A percentile compares a stretch with the other conserved stretches of the same genome.
Evolutionary conservation across 2,113 vertebrate species (phyloP).

Genomic region (Cyprinodon tularosa): DNA sequence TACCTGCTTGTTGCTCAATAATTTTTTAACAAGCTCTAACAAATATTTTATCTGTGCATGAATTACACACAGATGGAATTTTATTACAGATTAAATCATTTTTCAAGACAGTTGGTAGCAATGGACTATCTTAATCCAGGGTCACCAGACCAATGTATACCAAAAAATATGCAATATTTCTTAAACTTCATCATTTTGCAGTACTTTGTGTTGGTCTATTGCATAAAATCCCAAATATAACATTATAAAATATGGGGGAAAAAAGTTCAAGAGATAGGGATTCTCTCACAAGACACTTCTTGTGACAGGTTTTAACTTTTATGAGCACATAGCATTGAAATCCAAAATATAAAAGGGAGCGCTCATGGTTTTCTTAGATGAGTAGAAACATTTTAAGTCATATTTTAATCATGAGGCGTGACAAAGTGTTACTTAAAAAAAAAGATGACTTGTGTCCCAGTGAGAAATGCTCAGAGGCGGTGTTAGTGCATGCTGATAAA

Average conservation of each 20-base stretch:
- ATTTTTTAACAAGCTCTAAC: not conserved
- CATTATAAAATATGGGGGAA: not conserved
- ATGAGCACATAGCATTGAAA: not conserved
- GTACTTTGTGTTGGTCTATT: not conserved
- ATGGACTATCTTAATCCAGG: not conserved
- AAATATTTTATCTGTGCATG: too few relatives aligned
- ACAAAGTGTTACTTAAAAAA: constrained; percentile 35
- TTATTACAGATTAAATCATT: too few relatives aligned
- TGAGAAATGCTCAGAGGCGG: constrained; percentile 48
- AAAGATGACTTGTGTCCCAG: constrained; percentile 47
- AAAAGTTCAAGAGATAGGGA: not conserved
- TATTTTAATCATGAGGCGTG: constrained; percentile 60
- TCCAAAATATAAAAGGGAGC: not conserved
- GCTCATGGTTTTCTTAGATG: constrained; percentile 45
- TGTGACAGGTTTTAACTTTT: not conserved
- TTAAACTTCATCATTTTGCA: not conserved
- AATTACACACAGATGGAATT: too few relatives aligned
- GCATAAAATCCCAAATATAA: not conserved
- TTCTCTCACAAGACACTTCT: not conserved
- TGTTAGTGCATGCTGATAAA: constrained; percentile 61
- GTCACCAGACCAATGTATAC: not conserved
- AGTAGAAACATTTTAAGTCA: constrained; percentile 51
- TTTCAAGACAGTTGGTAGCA: too few relatives aligned
- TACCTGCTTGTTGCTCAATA: too few relatives aligned
- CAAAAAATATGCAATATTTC: not conserved